Conservation (phyloP, 2,888 invertebrate species). For the Cosmia trapezina region DNA sequence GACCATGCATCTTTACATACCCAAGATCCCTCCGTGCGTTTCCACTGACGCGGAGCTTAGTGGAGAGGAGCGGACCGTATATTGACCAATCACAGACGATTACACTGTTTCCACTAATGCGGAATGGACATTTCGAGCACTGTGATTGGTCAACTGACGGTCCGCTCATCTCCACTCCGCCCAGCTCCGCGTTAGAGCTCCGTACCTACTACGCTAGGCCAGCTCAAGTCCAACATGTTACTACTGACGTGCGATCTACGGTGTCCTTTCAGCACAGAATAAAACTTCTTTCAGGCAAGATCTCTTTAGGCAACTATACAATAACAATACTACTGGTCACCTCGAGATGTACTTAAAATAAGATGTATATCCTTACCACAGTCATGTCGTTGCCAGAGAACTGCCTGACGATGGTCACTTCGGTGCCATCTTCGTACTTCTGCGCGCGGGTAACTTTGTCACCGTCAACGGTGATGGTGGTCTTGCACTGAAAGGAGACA, state of each 20-base stretch:
- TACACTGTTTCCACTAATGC: too few species aligned
- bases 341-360: background rate
- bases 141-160: too few species aligned
- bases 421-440: slow-evolving; percentile 56
- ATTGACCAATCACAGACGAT: too few species aligned
- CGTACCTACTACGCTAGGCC: background rate
- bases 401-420: slow-evolving; percentile 65
- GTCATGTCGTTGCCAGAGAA: slow-evolving; percentile 68
- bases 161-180: too few species aligned
- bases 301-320: too few species aligned
- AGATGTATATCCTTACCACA: slow-evolving; percentile 65
- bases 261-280: background rate
- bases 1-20: too few species aligned
- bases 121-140: too few species aligned
- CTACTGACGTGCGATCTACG: background rate
- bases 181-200: too few species aligned
- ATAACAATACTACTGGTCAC: too few species aligned
- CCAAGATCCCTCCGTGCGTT: too few species aligned
- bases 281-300: background rate
- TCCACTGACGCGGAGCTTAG: too few species aligned
- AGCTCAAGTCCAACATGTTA: background rate
- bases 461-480: slow-evolving; percentile 54
- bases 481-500: slow-evolving; percentile 45
- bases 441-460: slow-evolving; percentile 70
- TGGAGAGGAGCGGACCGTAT: too few species aligned